These are phyloP conservation scores for Dicyrtomina minuta DNA, from an alignment of 2,888 invertebrate species.

Conservation along the genomic window DNA sequence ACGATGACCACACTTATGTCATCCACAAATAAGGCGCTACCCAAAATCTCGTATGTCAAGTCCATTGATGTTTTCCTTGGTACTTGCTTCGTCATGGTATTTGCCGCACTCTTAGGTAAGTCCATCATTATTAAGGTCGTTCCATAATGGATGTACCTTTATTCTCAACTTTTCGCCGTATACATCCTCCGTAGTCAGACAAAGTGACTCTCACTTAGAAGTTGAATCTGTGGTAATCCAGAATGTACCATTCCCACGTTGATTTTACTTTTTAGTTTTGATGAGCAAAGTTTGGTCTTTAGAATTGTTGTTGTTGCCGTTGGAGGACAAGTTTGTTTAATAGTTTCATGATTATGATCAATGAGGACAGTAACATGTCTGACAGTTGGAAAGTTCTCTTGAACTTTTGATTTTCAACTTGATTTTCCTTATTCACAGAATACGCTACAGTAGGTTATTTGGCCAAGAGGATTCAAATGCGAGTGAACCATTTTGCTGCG, in stretches of 20 bases:
- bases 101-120: constrained; percentile 92
- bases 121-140: constrained; percentile 38
- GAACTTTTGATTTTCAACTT: constrained; percentile 71
- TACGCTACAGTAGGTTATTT: constrained; percentile 97
- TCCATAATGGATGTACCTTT: too few relatives aligned
- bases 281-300: background rate
- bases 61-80: constrained; percentile 96
- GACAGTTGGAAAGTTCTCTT: background rate
- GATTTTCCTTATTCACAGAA: constrained; percentile 64
- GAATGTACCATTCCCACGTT: background rate
- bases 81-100: constrained; percentile 98
- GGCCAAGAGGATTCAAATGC: constrained; percentile 95
- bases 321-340: too few relatives aligned
- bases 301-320: background rate
- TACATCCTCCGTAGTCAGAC: too few relatives aligned
- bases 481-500: constrained; percentile 86
- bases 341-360: background rate
- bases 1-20: constrained; percentile 98
- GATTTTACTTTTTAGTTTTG: background rate
- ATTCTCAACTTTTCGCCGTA: too few relatives aligned
- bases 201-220: too few relatives aligned
- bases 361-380: too few relatives aligned
- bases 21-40: constrained; percentile 92
- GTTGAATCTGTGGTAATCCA: too few relatives aligned
- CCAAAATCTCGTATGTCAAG: constrained; percentile 97